Percentiles rank a stretch among this genome's conserved stretches.
Evolutionary conservation across 2,113 vertebrate genomes (phyloP).

Genomic region (Catharus minimus): DNA sequence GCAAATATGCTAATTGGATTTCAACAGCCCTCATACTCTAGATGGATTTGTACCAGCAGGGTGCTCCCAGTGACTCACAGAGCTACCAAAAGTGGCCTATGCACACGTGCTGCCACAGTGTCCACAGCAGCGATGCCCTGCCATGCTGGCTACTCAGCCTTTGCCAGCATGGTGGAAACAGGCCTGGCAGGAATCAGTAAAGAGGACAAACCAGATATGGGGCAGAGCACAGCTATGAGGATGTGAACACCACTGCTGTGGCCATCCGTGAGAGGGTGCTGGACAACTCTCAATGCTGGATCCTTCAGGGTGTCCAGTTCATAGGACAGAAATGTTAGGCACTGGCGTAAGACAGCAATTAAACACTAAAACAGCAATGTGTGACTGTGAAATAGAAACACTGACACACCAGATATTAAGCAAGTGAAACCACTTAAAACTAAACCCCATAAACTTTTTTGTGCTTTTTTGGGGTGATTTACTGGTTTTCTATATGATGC

Average conservation of each 20-base stretch:
- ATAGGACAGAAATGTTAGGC: background rate
- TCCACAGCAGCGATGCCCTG: background rate
- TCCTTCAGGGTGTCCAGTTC: background rate
- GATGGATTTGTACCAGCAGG: background rate
- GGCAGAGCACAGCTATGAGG: background rate
- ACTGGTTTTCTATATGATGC: background rate
- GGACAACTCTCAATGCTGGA: fast-evolving
- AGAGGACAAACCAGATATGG: background rate
- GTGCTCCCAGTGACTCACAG: background rate
- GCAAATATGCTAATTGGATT: conserved; percentile 43
- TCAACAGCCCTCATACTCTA: background rate
- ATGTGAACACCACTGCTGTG: fast-evolving
- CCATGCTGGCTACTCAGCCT: background rate
- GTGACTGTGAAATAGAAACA: background rate
- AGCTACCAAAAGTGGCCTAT: background rate
- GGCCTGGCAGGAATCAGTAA: background rate
- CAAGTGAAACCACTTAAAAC: background rate
- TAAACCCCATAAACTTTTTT: background rate
- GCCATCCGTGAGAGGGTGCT: background rate
- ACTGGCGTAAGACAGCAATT: background rate
- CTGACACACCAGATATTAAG: background rate
- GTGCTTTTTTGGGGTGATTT: background rate
- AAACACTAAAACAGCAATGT: background rate
- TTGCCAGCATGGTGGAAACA: background rate
- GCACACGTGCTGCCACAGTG: fast-evolving